These are phyloP conservation scores for Agrilus biguttatus DNA, from an alignment of 2,888 invertebrate genomes.

Conservation along the genomic window DNA sequence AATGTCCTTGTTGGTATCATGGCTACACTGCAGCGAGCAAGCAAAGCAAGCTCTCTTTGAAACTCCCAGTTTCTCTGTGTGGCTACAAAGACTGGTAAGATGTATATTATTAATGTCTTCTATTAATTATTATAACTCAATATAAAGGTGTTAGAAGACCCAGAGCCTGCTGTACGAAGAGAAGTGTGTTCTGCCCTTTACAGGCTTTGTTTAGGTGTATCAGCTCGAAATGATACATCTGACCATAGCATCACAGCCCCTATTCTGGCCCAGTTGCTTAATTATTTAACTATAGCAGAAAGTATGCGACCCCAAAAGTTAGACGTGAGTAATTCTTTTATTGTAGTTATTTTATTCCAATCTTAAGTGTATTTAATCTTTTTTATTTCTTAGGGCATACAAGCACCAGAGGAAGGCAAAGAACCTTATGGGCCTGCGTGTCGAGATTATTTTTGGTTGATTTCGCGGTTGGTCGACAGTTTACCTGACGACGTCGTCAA, in stretches of 20 bases:
- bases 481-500: constrained; percentile 66
- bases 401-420: constrained; percentile 62
- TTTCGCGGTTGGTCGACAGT: constrained; percentile 77
- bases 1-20: constrained; percentile 82
- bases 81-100: constrained; percentile 59
- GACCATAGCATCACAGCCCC: constrained; percentile 59
- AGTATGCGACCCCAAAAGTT: constrained; percentile 57
- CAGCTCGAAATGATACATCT: constrained; percentile 27
- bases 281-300: constrained; percentile 71
- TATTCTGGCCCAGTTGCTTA: constrained; percentile 64
- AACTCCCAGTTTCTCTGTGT: constrained; percentile 58
- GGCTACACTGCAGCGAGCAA: constrained; percentile 76
- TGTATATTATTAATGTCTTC: not conserved
- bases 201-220: constrained; percentile 63
- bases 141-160: constrained; percentile 61
- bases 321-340: constrained; percentile 24
- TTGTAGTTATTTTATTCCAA: not conserved
- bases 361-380: too few relatives aligned
- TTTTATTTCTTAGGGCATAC: constrained; percentile 13
- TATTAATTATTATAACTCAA: not conserved
- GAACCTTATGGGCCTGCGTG: constrained; percentile 92
- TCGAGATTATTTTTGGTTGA: constrained; percentile 86
- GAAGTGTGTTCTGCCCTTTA: constrained; percentile 91
- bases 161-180: constrained; percentile 78
- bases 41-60: constrained; percentile 65